Percentiles rank a stretch among this genome's conserved stretches.
Conservation (phyloP, 2,888 invertebrate genomes). For the Cabera pusaria region DNA sequence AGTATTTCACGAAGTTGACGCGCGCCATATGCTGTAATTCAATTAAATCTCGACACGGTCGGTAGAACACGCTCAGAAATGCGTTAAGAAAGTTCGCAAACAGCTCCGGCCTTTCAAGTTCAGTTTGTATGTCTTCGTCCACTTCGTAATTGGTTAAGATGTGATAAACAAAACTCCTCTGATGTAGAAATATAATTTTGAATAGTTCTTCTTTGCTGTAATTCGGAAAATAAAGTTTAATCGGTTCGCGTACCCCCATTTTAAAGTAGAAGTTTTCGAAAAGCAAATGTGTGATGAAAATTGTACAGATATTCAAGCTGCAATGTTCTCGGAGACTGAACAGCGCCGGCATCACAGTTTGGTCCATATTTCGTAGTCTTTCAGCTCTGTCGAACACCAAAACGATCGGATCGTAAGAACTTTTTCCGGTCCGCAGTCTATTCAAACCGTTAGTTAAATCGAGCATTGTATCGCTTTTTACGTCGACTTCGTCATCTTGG, state of each 20-base stretch:
- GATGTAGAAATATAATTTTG: slow-evolving; percentile 68
- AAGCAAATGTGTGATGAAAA: slow-evolving; percentile 90
- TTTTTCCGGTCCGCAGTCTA: slow-evolving; percentile 45
- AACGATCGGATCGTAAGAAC: slow-evolving; percentile 75
- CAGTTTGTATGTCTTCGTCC: slow-evolving; percentile 47
- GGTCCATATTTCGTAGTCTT: slow-evolving; percentile 88
- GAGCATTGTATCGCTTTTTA: slow-evolving; percentile 87
- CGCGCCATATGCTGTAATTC: slow-evolving; percentile 93
- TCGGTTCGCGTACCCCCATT: slow-evolving; percentile 87
- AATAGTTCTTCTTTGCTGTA: slow-evolving; percentile 89
- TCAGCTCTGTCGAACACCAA: slow-evolving; percentile 93
- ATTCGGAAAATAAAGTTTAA: slow-evolving; percentile 90
- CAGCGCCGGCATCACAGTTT: slow-evolving; percentile 88
- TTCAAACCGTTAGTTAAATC: slow-evolving; percentile 84
- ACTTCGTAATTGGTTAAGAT: slow-evolving; percentile 52
- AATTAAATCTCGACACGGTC: slow-evolving; percentile 92
- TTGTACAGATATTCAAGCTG: slow-evolving; percentile 87
- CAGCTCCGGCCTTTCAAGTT: slow-evolving; percentile 79
- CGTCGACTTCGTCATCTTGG: slow-evolving; percentile 58
- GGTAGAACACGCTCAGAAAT: slow-evolving; percentile 92
- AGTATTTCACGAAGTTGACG: slow-evolving; percentile 89
- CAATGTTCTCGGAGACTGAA: slow-evolving; percentile 89
- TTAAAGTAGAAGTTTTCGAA: slow-evolving; percentile 91
- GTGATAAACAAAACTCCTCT: slow-evolving; percentile 57
- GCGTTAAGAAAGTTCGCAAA: slow-evolving; percentile 92